Percentiles rank a stretch among this genome's conserved stretches.
phyloP scores from a whole-genome alignment of 2,888 invertebrate genomes.

The Synanthedon tipuliformis region DNA sequence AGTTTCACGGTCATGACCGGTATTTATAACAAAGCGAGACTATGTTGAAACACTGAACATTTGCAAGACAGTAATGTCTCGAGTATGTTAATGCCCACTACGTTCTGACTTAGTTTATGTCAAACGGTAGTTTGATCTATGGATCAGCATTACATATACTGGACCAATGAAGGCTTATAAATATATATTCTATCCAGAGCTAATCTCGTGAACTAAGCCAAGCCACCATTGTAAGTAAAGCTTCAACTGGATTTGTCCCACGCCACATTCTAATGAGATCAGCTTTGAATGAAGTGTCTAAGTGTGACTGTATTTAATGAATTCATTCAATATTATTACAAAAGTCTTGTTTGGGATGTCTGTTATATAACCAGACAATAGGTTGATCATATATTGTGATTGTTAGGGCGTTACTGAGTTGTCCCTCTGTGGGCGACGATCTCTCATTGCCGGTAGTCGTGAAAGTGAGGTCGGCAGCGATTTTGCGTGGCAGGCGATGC shows the following conservation, averaged over 20 bases:
- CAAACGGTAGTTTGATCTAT: background rate
- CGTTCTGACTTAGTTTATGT: conserved; percentile 10
- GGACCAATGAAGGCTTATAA: background rate
- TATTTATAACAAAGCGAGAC: conserved; percentile 39
- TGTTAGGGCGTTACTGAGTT: too few relatives aligned
- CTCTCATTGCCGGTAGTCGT: too few relatives aligned
- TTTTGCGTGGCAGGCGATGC: too few relatives aligned
- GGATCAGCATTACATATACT: background rate
- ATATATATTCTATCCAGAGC: background rate
- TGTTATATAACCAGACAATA: too few relatives aligned
- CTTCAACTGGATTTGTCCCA: background rate
- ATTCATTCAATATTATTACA: too few relatives aligned
- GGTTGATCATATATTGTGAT: too few relatives aligned
- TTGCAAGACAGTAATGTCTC: conserved; percentile 35
- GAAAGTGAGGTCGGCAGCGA: too few relatives aligned
- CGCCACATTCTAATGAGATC: background rate
- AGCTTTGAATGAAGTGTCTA: background rate
- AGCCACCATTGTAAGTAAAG: background rate
- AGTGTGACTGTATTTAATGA: background rate
- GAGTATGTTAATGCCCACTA: conserved; percentile 33
- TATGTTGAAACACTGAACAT: conserved; percentile 42
- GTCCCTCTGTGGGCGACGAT: too few relatives aligned
- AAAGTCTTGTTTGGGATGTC: too few relatives aligned
- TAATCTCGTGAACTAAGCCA: background rate
- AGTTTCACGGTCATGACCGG: conserved; percentile 24